Base-by-base conservation (phyloP, 2,113 vertebrate genomes). In the Sceloporus tristichus region DNA sequence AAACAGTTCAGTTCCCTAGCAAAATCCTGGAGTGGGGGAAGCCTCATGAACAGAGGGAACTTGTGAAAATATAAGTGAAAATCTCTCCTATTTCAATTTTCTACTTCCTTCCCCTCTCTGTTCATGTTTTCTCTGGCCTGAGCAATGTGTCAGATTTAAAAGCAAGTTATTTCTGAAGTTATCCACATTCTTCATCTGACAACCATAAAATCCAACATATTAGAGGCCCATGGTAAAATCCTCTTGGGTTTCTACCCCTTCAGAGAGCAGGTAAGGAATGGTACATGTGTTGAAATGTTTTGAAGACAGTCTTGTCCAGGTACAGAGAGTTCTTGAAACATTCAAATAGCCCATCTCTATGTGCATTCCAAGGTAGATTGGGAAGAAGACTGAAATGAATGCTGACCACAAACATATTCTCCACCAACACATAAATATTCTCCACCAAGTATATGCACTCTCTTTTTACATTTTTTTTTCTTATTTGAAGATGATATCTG, bases 51-150 rank as follows among this genome's bases (percentile, higher is more conserved):
- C 86, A 89, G 89, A 95, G 18, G 90, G 84, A 95, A 91, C 87
- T 94, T 93, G 34, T 94, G 93, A 94, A 96, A 96, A 91, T 94
- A 93, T 89, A 88, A 90, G 84, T 91, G 87, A 95, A 95, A 93
- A 85, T 34, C 68, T 87, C 88, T 95, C 75, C 27, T 92, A 62
- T 95, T 96, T 94, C 94, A 94, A 23, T 16, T 90, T 90, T 95
- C 70, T 2, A 38, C 71, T 95, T 96, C 93, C 90, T 91, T 93
- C 92, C 95, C 86, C 92, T 89, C 53, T 92, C 88, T 8, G 78
- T 84, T 94, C 21, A 90, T 96, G 93, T 94, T 96, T 96, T 93
- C 77, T 92, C 95, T 95, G 94, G 93, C 95, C 38, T 77, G 66
- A 91, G 70, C 2, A 14, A 1, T 2, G 66, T 38, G n/a, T 88